Evolutionary conservation across 1,140 invertebrate species (phyloP).

Genomic region (Drosophila santomea): DNA sequence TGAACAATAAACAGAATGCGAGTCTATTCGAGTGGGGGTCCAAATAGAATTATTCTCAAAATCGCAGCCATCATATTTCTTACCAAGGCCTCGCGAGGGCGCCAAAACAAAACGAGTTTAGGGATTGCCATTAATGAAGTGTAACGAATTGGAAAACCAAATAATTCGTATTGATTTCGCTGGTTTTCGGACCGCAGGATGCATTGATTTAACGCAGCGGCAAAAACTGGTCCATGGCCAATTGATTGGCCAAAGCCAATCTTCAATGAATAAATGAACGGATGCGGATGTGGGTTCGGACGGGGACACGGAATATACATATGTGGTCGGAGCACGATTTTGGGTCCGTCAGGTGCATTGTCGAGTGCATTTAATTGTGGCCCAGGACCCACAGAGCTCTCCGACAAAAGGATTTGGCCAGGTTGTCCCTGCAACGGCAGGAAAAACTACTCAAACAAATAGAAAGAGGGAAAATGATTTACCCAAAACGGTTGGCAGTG

Average conservation of each 20-base stretch:
- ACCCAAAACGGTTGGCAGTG: conserved; percentile 46
- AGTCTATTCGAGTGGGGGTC: conserved; percentile 30
- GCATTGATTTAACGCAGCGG: conserved; percentile 68
- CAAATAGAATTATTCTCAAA: conserved; percentile 61
- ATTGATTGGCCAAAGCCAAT: conserved; percentile 82
- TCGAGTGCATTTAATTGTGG: conserved; percentile 77
- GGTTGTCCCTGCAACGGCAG: conserved; percentile 18
- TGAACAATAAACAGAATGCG: conserved; percentile 58
- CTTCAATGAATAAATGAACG: conserved; percentile 80
- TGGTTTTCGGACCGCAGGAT: conserved; percentile 62
- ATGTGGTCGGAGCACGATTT: not conserved
- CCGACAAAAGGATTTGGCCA: conserved; percentile 66
- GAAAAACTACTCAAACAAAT: conserved; percentile 69
- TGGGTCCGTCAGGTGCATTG: conserved; percentile 48
- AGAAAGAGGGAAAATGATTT: conserved; percentile 47
- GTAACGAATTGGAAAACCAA: conserved; percentile 83
- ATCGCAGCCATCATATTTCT: conserved; percentile 33
- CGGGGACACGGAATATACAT: too few species aligned
- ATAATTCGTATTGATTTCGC: conserved; percentile 81
- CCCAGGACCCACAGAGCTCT: conserved; percentile 26
- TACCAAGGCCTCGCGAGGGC: not conserved
- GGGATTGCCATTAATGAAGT: conserved; percentile 70
- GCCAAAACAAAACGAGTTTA: conserved; percentile 19
- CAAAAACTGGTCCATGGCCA: conserved; percentile 67
- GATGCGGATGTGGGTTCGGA: conserved; percentile 4